Evolutionary conservation across 2,797 vertebrate species (phyloP).

Genomic region (Notamacropus eugenii): DNA sequence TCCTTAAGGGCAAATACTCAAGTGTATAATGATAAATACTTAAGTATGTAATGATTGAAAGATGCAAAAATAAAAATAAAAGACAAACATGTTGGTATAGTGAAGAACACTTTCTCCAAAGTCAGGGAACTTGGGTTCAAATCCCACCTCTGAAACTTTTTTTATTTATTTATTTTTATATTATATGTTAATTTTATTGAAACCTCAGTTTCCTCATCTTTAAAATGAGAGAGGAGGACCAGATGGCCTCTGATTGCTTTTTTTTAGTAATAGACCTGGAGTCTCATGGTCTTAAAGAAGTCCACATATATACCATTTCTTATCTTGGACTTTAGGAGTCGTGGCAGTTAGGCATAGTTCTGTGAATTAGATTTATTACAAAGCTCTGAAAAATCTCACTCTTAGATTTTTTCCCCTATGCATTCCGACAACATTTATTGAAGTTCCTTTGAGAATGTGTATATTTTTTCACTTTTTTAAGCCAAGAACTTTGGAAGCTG

Average conservation of each 20-base stretch:
- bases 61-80: background rate
- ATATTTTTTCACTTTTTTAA: background rate
- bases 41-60: background rate
- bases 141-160: background rate
- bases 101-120: background rate
- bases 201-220: background rate
- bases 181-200: background rate
- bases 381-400: constrained; percentile 36
- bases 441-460: constrained; percentile 38
- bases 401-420: constrained; percentile 21
- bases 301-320: background rate
- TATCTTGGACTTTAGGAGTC: background rate
- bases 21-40: background rate
- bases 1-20: background rate
- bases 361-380: background rate
- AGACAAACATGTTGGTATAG: background rate
- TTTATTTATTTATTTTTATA: too few relatives aligned
- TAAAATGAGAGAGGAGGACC: background rate
- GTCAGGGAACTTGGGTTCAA: background rate
- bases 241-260: background rate
- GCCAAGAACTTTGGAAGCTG: constrained; percentile 59
- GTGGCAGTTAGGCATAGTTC: background rate
- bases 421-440: constrained; percentile 63
- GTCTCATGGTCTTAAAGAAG: background rate
- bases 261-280: background rate